phyloP scores from a whole-genome alignment of 2,888 invertebrate genomes.

The Deroplatys truncata region DNA sequence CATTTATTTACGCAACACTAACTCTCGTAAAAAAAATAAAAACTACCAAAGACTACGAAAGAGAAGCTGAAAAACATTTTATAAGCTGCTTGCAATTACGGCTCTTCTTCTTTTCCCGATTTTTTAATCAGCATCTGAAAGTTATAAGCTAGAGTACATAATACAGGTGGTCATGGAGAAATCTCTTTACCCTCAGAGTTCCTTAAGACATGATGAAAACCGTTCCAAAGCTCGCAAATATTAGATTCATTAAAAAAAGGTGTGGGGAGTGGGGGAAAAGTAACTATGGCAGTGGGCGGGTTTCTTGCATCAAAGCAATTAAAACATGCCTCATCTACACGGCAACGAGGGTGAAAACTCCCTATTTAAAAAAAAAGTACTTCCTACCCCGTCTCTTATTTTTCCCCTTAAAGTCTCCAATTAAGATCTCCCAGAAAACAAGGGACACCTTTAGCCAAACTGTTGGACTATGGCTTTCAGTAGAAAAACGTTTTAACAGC shows the following conservation, averaged over 20 bases:
- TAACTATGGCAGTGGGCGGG: constrained; percentile 3
- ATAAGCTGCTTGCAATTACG: constrained; percentile 16
- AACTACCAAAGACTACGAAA: not conserved
- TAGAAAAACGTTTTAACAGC: not conserved
- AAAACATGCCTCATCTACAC: constrained; percentile 25
- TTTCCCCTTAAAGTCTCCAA: constrained; percentile 13
- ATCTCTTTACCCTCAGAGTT: not conserved
- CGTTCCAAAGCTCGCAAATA: constrained; percentile 15
- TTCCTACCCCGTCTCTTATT: not conserved
- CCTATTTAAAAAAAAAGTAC: not conserved
- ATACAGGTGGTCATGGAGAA: constrained; percentile 17
- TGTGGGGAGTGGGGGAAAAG: not conserved
- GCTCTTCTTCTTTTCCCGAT: not conserved
- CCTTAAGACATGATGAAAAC: not conserved
- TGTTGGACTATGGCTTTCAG: not conserved
- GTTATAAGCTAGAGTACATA: constrained; percentile 17
- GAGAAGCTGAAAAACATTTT: not conserved
- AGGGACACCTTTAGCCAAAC: constrained; percentile 2
- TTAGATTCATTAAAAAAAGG: constrained; percentile 27
- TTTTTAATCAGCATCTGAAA: constrained; percentile 22
- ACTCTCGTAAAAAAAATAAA: not conserved
- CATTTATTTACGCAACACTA: constrained; percentile 9
- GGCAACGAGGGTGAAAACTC: not conserved
- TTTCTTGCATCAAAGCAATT: constrained; percentile 23
- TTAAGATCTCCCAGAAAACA: constrained; percentile 12